Percentiles rank a stretch among this genome's conserved stretches.
Conservation (phyloP, 2,888 invertebrate genomes). For the Branchinecta sandiegonensis region DNA sequence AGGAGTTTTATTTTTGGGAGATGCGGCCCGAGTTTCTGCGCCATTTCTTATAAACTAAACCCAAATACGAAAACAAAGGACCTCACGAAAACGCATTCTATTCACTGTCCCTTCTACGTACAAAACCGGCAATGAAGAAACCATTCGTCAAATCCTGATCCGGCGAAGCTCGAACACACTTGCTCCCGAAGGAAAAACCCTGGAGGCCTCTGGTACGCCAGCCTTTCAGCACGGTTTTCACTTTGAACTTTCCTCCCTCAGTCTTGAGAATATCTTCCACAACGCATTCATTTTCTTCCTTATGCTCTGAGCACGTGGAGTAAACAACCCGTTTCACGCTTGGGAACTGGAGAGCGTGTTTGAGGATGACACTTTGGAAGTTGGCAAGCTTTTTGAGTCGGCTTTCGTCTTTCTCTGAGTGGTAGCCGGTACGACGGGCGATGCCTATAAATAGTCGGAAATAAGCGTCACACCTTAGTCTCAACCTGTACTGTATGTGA, state of each 20-base stretch:
- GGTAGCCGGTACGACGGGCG: conserved; percentile 27
- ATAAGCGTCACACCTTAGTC: too few relatives aligned
- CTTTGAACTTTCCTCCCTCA: conserved; percentile 32
- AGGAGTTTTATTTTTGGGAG: too few relatives aligned
- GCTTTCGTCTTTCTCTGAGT: conserved; percentile 30
- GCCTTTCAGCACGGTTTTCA: conserved; percentile 44
- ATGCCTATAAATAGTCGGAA: neutral
- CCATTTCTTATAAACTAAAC: too few relatives aligned
- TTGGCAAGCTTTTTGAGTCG: conserved; percentile 33
- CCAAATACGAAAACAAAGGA: too few relatives aligned
- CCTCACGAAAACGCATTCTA: too few relatives aligned
- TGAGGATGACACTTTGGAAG: conserved; percentile 65
- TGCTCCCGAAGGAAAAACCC: conserved; percentile 43
- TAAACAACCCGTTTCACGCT: conserved; percentile 73
- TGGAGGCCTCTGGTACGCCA: conserved; percentile 54
- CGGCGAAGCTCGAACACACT: conserved; percentile 62
- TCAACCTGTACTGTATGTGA: too few relatives aligned
- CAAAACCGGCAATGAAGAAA: conserved; percentile 86
- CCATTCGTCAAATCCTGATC: conserved; percentile 71
- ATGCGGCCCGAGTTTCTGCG: too few relatives aligned
- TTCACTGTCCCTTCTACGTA: neutral
- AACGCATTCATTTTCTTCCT: conserved; percentile 86
- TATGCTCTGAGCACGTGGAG: conserved; percentile 83
- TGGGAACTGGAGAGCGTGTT: conserved; percentile 75
- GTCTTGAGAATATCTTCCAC: conserved; percentile 52